phyloP scores from a whole-genome alignment of 2,113 vertebrate genomes.

The Etia nguti region DNA sequence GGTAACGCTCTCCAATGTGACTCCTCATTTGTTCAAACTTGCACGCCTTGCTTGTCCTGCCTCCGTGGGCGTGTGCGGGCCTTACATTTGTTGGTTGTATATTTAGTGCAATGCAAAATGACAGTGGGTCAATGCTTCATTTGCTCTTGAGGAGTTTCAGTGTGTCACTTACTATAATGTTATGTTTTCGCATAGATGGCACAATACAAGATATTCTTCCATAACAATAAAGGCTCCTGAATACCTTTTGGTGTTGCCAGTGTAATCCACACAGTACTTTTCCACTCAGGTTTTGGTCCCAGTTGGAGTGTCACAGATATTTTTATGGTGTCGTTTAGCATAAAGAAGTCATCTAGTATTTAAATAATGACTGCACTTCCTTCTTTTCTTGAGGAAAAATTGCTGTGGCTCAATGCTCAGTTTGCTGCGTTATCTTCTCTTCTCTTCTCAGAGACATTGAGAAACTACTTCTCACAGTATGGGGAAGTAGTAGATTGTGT shows the following conservation, averaged over 20 bases:
- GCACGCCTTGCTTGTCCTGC: constrained; percentile 24
- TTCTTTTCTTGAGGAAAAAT: constrained; percentile 2
- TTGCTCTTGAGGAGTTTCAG: not conserved
- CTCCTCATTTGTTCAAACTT: constrained; percentile 60
- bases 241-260: not conserved
- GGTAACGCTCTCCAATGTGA: constrained; percentile 18
- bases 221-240: not conserved
- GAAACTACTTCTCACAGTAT: constrained; percentile 98
- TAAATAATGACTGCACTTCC: not conserved
- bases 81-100: not conserved
- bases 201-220: not conserved
- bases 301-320: not conserved
- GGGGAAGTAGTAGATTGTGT: constrained; percentile 99
- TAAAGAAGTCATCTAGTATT: not conserved
- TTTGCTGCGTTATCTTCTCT: not conserved
- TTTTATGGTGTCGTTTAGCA: not conserved
- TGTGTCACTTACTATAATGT: not conserved
- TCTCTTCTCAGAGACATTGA: constrained; percentile 85
- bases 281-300: not conserved
- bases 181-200: not conserved
- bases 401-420: not conserved
- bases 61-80: constrained; percentile 26
- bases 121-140: constrained; percentile 12
- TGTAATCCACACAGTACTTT: not conserved
- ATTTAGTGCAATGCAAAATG: constrained; percentile 1